phyloP scores from a whole-genome alignment of 2,797 vertebrate genomes.

The Danio tinwini region DNA sequence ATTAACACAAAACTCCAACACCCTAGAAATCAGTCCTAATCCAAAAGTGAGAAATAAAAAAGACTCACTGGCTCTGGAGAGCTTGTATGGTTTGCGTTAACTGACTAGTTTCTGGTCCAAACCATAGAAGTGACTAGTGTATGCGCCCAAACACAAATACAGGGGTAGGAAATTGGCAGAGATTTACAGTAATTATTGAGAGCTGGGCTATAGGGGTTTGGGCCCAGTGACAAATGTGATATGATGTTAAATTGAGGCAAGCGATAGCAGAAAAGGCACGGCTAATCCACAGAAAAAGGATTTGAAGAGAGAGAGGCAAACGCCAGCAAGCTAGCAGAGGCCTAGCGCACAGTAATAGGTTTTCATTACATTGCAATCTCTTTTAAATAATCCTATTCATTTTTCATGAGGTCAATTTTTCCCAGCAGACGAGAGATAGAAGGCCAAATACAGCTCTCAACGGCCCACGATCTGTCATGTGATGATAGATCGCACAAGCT shows the following conservation, averaged over 20 bases:
- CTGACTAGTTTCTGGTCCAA: neutral
- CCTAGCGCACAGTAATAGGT: slow-evolving; percentile 52
- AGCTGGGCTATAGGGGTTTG: slow-evolving; percentile 40
- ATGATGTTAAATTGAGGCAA: slow-evolving; percentile 50
- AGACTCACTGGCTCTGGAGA: neutral
- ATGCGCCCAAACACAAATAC: slow-evolving; percentile 30
- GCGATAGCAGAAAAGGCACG: slow-evolving; percentile 30
- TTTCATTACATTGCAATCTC: slow-evolving; percentile 57
- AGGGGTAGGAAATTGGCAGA: slow-evolving; percentile 39
- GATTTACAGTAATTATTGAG: slow-evolving; percentile 48
- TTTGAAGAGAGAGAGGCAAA: slow-evolving; percentile 33
- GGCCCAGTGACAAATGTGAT: slow-evolving; percentile 49
- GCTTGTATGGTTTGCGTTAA: slow-evolving; percentile 53
- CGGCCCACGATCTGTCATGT: slow-evolving; percentile 24
- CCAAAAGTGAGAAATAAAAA: neutral
- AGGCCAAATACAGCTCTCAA: slow-evolving; percentile 29
- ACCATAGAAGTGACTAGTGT: slow-evolving; percentile 22
- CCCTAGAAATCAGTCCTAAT: slow-evolving; percentile 13
- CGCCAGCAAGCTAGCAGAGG: slow-evolving; percentile 36
- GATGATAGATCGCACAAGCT: slow-evolving; percentile 2
- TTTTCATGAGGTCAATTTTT: slow-evolving; percentile 60
- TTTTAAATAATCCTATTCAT: slow-evolving; percentile 61
- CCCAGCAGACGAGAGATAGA: slow-evolving; percentile 44
- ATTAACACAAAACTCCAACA: slow-evolving; percentile 1
- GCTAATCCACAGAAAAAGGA: slow-evolving; percentile 45